Base-by-base conservation (phyloP, 2,113 vertebrate species). In the Hemicordylus capensis region DNA sequence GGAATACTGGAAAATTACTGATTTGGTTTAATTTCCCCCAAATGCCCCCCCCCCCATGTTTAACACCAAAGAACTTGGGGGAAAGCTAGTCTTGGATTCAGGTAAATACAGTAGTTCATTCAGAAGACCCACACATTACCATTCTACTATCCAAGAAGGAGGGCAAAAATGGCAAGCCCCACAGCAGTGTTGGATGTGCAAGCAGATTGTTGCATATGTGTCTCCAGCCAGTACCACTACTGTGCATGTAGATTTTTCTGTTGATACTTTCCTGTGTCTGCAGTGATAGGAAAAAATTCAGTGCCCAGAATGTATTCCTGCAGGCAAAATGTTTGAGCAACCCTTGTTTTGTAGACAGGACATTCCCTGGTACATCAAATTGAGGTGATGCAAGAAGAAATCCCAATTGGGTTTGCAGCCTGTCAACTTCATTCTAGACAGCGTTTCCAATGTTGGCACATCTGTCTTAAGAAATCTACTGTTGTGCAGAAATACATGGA, bases 321-420 rank as follows among this genome's bases (percentile, higher is more conserved):
- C 44, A 69, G 31, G 63, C 20, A 69, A 24, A 80, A 51, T 54
- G n/a, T 80, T 80, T 69, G 56, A 64, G 15, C 19, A 4, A 22
- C 61, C 19, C n/a, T 28, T 48, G 31, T 67, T 66, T n/a, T 67
- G 34, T 51, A 67, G 20, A 9, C 14, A 4, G 34, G 46, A 58
- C 37, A 1, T 0, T 63, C 58, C 51, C n/a, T 56, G 77, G 80
- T 5, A 79, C 24, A 69, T 78, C 77, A 84, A 76, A 84, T 75
- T 78, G 76, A 92, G 77, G 42, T 76, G 79, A 76, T 76, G 37
- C 19, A 81, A 67, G 86, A 63, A 31, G 84, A 79, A 80, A 93
- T 59, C 84, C 72, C 67, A 72, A 88, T 22, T 54, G 85, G 63
- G 89, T 73, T 87, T 86, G 46, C 37, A 37, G 85, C 44, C 67